Evolutionary conservation across 2,797 vertebrate species (phyloP).

Genomic region (Passerculus sandwichensis): DNA sequence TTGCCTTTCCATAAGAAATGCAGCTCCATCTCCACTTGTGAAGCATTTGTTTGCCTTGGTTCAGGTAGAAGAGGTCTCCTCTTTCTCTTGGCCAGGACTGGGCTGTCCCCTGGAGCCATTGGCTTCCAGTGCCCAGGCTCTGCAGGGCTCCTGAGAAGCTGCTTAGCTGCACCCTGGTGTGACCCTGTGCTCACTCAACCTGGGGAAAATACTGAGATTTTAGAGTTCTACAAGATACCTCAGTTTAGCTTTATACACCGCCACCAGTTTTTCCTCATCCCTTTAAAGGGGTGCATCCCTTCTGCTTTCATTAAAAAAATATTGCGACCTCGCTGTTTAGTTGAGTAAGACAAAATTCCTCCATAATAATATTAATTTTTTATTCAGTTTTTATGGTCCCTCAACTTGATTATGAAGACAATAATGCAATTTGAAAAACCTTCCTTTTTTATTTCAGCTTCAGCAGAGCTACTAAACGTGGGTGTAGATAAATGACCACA

Average conservation of each 20-base stretch:
- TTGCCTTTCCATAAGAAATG: neutral
- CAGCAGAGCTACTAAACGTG: slow-evolving; percentile 69
- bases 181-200: neutral
- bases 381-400: slow-evolving; percentile 75
- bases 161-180: neutral
- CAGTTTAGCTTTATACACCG: neutral
- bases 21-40: neutral
- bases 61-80: neutral
- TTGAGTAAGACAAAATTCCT: slow-evolving; percentile 69
- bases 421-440: slow-evolving; percentile 79
- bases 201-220: neutral
- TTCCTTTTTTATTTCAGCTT: slow-evolving; percentile 74
- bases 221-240: neutral
- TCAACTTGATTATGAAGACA: slow-evolving; percentile 79
- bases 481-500: slow-evolving; percentile 85
- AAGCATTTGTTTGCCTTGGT: neutral
- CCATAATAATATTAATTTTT: slow-evolving; percentile 76
- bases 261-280: neutral
- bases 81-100: neutral
- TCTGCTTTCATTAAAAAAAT: slow-evolving; percentile 66
- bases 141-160: neutral
- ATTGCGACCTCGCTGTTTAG: slow-evolving; percentile 50
- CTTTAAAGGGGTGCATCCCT: neutral
- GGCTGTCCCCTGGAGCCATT: neutral
- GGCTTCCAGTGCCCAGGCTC: neutral